These are phyloP conservation scores for Falco punctatus DNA, from an alignment of 2,113 vertebrate genomes.

Conservation along the genomic window DNA sequence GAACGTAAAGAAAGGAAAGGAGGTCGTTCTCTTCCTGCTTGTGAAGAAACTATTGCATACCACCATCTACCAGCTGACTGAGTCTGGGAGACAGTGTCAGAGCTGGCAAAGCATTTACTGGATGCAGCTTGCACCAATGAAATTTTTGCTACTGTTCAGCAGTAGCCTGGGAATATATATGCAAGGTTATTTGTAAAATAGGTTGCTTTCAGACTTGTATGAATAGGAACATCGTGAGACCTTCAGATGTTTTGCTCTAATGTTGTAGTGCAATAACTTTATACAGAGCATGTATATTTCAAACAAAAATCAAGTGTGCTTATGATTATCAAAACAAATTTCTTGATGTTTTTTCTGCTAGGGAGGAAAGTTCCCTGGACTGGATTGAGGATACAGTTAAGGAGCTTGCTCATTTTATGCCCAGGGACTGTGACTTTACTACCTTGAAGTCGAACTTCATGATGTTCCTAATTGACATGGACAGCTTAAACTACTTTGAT, in stretches of 20 bases:
- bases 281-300: neutral
- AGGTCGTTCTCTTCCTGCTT: neutral
- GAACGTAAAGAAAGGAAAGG: neutral
- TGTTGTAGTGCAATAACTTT: neutral
- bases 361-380: neutral
- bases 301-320: neutral
- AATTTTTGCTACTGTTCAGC: neutral
- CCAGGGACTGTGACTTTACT: neutral
- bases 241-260: neutral
- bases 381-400: neutral
- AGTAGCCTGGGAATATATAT: neutral
- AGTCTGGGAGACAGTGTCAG: neutral
- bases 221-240: neutral
- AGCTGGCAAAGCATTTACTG: neutral
- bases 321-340: neutral
- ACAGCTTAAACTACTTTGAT: neutral
- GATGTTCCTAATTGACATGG: neutral
- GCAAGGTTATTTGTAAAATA: neutral
- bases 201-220: neutral
- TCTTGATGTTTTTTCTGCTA: neutral
- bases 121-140: neutral
- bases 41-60: neutral
- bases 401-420: neutral
- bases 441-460: neutral
- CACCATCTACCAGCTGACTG: neutral